These are phyloP conservation scores for Busseola fusca DNA, from an alignment of 2,888 invertebrate species.

Conservation along the genomic window DNA sequence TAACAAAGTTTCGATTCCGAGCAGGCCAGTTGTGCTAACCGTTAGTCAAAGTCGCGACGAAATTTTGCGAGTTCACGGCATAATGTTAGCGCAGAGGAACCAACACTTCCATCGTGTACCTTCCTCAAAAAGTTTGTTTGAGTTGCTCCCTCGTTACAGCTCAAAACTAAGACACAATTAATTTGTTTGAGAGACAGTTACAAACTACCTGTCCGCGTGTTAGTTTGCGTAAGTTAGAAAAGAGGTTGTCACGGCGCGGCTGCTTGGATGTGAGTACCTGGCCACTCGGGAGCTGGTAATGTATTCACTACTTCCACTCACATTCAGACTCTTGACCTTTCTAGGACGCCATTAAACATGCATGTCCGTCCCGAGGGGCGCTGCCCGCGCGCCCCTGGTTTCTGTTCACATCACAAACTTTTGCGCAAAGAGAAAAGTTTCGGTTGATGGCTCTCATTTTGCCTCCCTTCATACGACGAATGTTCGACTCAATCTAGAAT, in stretches of 20 bases:
- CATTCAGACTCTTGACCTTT: slow-evolving; percentile 86
- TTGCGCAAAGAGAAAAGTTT: slow-evolving; percentile 85
- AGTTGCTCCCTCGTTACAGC: slow-evolving; percentile 81
- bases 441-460: slow-evolving; percentile 79
- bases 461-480: slow-evolving; percentile 75
- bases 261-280: slow-evolving; percentile 71
- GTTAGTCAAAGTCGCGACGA: slow-evolving; percentile 72
- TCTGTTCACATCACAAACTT: slow-evolving; percentile 84
- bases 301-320: slow-evolving; percentile 83
- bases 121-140: slow-evolving; percentile 82
- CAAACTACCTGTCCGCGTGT: slow-evolving; percentile 85
- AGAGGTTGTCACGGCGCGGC: slow-evolving; percentile 79
- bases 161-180: slow-evolving; percentile 86
- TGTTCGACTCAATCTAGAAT: slow-evolving; percentile 70
- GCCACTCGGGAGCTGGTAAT: slow-evolving; percentile 81
- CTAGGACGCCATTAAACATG: slow-evolving; percentile 87
- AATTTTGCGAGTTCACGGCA: slow-evolving; percentile 75
- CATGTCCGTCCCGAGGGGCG: slow-evolving; percentile 82
- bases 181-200: slow-evolving; percentile 87
- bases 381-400: slow-evolving; percentile 76
- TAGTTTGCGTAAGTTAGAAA: slow-evolving; percentile 80
- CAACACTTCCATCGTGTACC: slow-evolving; percentile 76
- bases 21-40: slow-evolving; percentile 65
- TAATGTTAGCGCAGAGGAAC: slow-evolving; percentile 69
- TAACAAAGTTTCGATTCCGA: slow-evolving; percentile 67